Percentiles rank a stretch among this genome's conserved stretches.
These are phyloP conservation scores for Aplocera efformata DNA, from an alignment of 2,888 invertebrate species.

Conservation along the genomic window DNA sequence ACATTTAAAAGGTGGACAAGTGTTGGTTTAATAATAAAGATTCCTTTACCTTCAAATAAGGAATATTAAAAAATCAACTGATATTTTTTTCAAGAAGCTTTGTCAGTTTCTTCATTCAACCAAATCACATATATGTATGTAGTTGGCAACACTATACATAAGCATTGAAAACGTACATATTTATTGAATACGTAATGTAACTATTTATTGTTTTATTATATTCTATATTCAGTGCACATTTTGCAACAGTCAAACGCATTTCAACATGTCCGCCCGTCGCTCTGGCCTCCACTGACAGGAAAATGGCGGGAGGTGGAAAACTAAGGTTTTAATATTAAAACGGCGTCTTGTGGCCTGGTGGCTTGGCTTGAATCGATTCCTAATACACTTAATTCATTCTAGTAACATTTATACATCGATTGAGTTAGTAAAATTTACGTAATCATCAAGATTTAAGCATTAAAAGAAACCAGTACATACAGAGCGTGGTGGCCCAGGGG, in stretches of 20 bases:
- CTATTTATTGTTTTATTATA: constrained; percentile 41
- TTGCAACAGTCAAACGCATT: constrained; percentile 49
- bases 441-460: too few relatives aligned
- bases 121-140: not conserved
- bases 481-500: too few relatives aligned
- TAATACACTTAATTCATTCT: too few relatives aligned
- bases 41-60: too few relatives aligned
- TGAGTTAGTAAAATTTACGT: too few relatives aligned
- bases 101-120: not conserved
- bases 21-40: too few relatives aligned
- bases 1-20: too few relatives aligned
- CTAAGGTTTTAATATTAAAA: constrained; percentile 57
- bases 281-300: constrained; percentile 61
- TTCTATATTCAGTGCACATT: constrained; percentile 51
- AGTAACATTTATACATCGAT: too few relatives aligned
- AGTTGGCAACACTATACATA: constrained; percentile 18
- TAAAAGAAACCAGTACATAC: too few relatives aligned
- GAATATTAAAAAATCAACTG: constrained; percentile 9
- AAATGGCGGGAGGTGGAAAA: constrained; percentile 64
- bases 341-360: constrained; percentile 36
- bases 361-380: constrained; percentile 6
- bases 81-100: too few relatives aligned
- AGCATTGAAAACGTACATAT: too few relatives aligned
- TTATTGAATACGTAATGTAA: constrained; percentile 34
- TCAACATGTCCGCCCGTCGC: constrained; percentile 51